A percentile compares a stretch with the other conserved stretches of the same genome.
Evolutionary conservation across 2,113 vertebrate species (phyloP).

Genomic region (Dendropsophus ebraccatus): DNA sequence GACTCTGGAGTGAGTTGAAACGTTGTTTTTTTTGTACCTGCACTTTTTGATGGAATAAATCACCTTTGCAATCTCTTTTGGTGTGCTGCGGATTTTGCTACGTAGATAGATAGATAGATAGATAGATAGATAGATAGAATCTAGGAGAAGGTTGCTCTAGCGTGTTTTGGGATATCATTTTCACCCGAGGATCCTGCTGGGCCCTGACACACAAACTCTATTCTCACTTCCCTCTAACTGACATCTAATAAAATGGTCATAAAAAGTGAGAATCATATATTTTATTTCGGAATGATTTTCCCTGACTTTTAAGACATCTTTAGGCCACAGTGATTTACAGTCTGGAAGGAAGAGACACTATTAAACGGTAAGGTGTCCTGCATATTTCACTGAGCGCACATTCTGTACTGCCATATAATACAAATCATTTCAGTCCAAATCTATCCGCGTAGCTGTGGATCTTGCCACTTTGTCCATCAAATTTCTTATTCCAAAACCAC

Average conservation of each 20-base stretch:
- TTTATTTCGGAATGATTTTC: conserved; percentile 35
- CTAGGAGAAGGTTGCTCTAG: background rate
- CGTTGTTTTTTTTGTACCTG: no score
- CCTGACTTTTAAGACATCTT: conserved; percentile 20
- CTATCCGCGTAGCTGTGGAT: conserved; percentile 24
- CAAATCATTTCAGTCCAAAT: conserved; percentile 35
- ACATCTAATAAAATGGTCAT: background rate
- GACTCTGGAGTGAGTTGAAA: no score
- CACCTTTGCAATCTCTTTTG: no score
- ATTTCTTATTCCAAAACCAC: background rate
- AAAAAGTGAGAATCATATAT: background rate
- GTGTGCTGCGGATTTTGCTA: no score
- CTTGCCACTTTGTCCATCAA: background rate
- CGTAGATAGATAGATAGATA: no score
- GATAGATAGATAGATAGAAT: no score
- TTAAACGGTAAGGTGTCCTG: background rate
- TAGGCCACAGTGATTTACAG: conserved; percentile 26
- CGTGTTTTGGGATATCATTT: background rate
- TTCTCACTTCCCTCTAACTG: background rate
- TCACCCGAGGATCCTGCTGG: background rate
- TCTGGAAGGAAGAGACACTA: background rate
- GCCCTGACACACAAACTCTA: background rate
- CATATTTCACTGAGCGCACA: conserved; percentile 29
- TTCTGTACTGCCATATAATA: conserved; percentile 6
- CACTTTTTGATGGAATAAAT: no score